A percentile compares a stretch with the other conserved stretches of the same genome.
Evolutionary conservation across 2,113 vertebrate species (phyloP).

Genomic region (Ceyx melanurus): DNA sequence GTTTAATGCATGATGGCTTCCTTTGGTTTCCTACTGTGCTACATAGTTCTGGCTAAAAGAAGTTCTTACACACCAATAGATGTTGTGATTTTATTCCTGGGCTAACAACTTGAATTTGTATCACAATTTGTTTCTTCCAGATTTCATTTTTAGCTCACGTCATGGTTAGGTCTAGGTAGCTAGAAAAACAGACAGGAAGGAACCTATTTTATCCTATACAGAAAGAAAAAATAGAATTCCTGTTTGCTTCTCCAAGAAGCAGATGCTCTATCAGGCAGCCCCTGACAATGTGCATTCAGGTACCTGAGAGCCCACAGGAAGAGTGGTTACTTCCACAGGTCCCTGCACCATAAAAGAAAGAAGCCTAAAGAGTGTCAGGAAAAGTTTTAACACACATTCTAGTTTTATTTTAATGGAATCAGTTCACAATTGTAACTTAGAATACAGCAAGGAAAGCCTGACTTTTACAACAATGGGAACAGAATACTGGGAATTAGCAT

Average conservation of each 20-base stretch:
- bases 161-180: not conserved
- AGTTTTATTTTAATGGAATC: not conserved
- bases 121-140: not conserved
- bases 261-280: accelerated
- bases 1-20: accelerated
- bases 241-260: not conserved
- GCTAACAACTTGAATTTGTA: not conserved
- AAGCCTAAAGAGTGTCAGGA: not conserved
- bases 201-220: not conserved
- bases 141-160: not conserved
- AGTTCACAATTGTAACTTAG: not conserved
- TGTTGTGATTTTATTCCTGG: not conserved
- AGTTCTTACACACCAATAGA: not conserved
- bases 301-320: accelerated
- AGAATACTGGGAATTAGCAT: not conserved
- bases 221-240: not conserved
- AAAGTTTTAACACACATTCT: not conserved
- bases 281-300: not conserved
- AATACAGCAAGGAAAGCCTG: not conserved
- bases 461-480: not conserved
- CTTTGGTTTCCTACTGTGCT: not conserved
- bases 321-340: not conserved
- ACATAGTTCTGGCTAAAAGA: not conserved
- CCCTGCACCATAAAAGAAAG: not conserved
- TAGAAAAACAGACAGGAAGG: not conserved